These are phyloP conservation scores for Hoplostethus mediterraneus DNA, from an alignment of 2,797 vertebrate species.

Conservation along the genomic window DNA sequence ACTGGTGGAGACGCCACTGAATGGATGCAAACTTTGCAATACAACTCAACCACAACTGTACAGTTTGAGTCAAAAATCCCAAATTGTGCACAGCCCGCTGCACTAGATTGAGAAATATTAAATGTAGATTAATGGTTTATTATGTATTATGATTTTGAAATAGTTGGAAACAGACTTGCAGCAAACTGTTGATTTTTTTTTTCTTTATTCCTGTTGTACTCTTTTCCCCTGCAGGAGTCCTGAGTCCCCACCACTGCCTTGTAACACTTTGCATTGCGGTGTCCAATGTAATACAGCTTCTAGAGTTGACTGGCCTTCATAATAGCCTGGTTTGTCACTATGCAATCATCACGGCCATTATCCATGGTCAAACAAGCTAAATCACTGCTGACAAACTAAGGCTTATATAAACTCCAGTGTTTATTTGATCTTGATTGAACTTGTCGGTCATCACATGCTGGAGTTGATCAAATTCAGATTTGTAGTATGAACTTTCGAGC, in stretches of 20 bases:
- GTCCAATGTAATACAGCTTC: constrained; percentile 55
- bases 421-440: constrained; percentile 32
- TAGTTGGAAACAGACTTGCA: constrained; percentile 13
- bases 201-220: constrained; percentile 32
- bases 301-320: constrained; percentile 54
- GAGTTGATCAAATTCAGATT: constrained; percentile 24
- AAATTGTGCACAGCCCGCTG: background rate
- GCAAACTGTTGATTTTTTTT: constrained; percentile 15
- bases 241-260: constrained; percentile 18
- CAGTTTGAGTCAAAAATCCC: constrained; percentile 2
- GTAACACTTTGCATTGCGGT: constrained; percentile 25
- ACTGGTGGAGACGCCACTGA: background rate
- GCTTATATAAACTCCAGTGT: background rate
- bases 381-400: constrained; percentile 17
- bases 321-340: constrained; percentile 57
- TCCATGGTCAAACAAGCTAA: constrained; percentile 43
- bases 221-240: constrained; percentile 23
- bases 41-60: background rate
- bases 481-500: background rate
- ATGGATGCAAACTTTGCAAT: constrained; percentile 33
- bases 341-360: constrained; percentile 44
- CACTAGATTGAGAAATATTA: constrained; percentile 11
- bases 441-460: constrained; percentile 33
- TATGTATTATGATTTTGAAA: background rate
- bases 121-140: constrained; percentile 16